Evolutionary conservation across 53 echinoderm and acorn worm species (phyloP), one percentile per base, ranked within the genome.

Genomic region (Mesocentrotus franciscanus): DNA sequence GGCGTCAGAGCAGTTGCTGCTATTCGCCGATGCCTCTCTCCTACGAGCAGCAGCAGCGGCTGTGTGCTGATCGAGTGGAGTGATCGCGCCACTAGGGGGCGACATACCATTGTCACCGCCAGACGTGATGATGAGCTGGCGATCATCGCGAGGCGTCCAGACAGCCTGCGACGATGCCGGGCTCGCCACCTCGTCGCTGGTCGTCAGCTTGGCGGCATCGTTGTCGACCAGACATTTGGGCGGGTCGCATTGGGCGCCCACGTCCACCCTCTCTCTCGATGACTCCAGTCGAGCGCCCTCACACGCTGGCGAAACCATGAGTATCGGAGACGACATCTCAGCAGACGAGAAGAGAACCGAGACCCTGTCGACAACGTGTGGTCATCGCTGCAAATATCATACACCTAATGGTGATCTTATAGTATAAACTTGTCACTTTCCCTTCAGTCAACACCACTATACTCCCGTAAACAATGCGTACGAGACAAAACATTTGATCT

Each of bases 251-350:
- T 85, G 95, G 49, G 71, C 95, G 39, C 95, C 95, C 66, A 62
- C 87, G 95, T 85, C 87, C 95, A 94, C 95, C 22, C 68, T 85
- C 34, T 85, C 87, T 30, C 70, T 11, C n/a, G 89, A 94, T 71
- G 97, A 95, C 94, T 98, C 98, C 94, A 98, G 95, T 89, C 97
- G 92, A 55, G 97, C 96, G 91, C 96, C 96, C 92, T 97, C 96
- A 96, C 97, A 94, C 95, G 98, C 97, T 90, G 97, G 97, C 95
- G 97, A 97, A 92, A 98, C 97, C 98, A 98, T 97, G 92, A 97
- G 97, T 92, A 97, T 94, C 76, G 97, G 96, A 94, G 97, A 97
- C 95, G 95, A 87, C 85, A 94, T 94, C 87, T 94, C 95, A 94
- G 66, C 95, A 85, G 87, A 62, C 42, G 27, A 85, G 85, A 70